These are phyloP conservation scores for Xiphophorus hellerii DNA, from an alignment of 2,113 vertebrate species.

Conservation along the genomic window DNA sequence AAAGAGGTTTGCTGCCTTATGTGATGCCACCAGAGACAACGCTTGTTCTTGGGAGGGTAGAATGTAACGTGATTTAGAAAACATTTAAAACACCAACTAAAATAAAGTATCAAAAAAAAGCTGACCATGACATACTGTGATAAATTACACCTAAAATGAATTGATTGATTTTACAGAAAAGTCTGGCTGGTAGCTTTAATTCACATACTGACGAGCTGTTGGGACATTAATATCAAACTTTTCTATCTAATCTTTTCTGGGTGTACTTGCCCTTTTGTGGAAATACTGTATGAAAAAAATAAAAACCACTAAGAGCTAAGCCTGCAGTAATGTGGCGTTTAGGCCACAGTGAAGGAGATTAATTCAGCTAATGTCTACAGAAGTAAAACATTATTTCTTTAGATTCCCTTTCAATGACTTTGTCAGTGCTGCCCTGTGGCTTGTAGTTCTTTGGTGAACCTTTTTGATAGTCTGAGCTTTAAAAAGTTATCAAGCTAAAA, in stretches of 20 bases:
- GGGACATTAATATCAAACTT: too few species aligned
- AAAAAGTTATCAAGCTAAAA: not conserved
- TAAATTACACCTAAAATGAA: not conserved
- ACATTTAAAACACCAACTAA: not conserved
- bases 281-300: too few species aligned
- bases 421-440: too few species aligned
- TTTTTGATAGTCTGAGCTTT: not conserved
- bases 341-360: not conserved
- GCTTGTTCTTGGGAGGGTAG: not conserved
- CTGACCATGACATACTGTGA: not conserved
- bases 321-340: not conserved
- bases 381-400: not conserved
- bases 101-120: not conserved
- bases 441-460: not conserved
- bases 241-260: too few species aligned
- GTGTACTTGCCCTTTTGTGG: too few species aligned
- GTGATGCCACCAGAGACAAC: not conserved
- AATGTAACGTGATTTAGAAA: not conserved
- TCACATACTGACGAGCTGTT: not conserved
- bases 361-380: not conserved
- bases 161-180: not conserved
- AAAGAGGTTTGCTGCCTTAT: not conserved
- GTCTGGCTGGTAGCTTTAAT: not conserved
- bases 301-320: not conserved
- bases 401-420: too few species aligned